Base-by-base conservation (phyloP, 2,888 invertebrate genomes). In the Peribatodes rhomboidaria region DNA sequence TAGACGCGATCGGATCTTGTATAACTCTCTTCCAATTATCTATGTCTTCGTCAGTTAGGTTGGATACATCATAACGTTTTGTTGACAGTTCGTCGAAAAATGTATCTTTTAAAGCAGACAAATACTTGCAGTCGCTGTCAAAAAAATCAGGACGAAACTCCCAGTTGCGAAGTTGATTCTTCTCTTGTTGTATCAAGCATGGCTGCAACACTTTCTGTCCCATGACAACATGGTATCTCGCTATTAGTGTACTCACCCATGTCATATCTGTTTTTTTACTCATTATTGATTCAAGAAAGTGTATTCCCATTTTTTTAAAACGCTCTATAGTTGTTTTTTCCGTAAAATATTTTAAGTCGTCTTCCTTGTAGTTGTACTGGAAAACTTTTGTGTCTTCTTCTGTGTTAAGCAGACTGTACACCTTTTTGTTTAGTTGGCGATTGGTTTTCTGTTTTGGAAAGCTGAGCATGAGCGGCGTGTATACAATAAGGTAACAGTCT, bases 191-290 rank as follows among this genome's bases (percentile, higher is more conserved):
- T 39, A 16, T 60, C 52, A 11, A 56, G 47, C 20, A 74, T 55
- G 27, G n/a, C 13, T 73, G 39, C n/a, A 83, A 63, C 6, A 83
- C 81, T 52, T 78, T 53, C 54, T 70, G 69, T 7, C 74, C 74
- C 44, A 83, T 57, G 14, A 80, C 75, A 14, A 79, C 77, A 46
- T 83, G 83, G 57, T 80, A 80, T 27, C 69, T 68, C 70, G 76
- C 72, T 14, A 83, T 72, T 31, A 82, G 61, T 18, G 79, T 71
- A 55, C 76, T 75, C 37, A 74, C 67, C 74, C 80, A 74, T 62
- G 81, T 73, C 9, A 70, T 69, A 42, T 73, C 73, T 3, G 67
- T 67, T 49, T 72, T 75, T 18, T 69, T 67, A 13, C 72, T 65
- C 41, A 80, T 64, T 31, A 83, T 70, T 13, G 71, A 72, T 20